Base-by-base conservation (phyloP, 2,888 invertebrate genomes). In the Pseudanteris insignis region DNA sequence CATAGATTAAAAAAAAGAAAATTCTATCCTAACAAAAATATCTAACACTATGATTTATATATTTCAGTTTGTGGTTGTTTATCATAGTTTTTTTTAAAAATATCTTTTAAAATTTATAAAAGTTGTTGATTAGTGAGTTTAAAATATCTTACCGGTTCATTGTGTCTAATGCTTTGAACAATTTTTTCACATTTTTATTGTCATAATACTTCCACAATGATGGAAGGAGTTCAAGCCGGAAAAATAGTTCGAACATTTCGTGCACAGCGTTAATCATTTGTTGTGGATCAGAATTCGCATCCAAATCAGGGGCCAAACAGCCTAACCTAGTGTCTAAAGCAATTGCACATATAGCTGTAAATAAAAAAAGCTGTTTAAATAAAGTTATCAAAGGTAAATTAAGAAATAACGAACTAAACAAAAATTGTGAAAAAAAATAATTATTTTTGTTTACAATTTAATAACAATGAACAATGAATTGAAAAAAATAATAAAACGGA, bases 251-350 rank as follows among this genome's bases (percentile, higher is more conserved):
- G 72, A 91, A 91, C 80, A 90, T 90, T 1, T 84, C 85, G 74
- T 89, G 89, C 66, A 91, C 90, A 63, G 88, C 87, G 73, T 87
- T 84, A 59, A 94, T 91, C 75, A 94, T 90, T 73, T 86, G 85
- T 74, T 87, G 88, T 0, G 90, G 88, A 71, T 90, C 89, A 34
- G 88, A 86, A 66, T 82, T 81, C 11, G 80, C 76, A 5, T 81
- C 57, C 13, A 83, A 70, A 66, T 82, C 77, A 9, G 85, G 83
- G 50, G 84, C 83, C 33, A 91, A 76, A 78, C 91, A 91, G 12
- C 91, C 91, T 41, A 94, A 81, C 67, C 93, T 85, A 13, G 88
- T 88, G 70, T 93, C 92, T 71, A 94, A 82, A 2, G 92, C 89
- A 73, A 92, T 91, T 66, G 88, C 84, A 10, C 89, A 91, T 1